Base-by-base conservation (phyloP, 2,113 vertebrate genomes). In the Falcunculus frontatus region DNA sequence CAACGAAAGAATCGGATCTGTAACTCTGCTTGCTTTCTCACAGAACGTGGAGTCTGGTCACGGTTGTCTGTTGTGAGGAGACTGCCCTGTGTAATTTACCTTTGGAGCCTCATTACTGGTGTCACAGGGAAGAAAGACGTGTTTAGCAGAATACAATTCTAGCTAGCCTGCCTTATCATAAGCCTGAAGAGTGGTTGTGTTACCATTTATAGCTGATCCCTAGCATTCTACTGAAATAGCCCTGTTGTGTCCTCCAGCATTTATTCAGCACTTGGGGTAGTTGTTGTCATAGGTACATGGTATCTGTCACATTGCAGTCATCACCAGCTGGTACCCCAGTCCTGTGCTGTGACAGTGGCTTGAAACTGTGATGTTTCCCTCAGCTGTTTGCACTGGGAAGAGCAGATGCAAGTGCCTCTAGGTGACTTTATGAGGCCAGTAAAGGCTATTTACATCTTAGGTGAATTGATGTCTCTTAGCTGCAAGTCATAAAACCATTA, bases 401-500 rank as follows among this genome's bases (percentile, higher is more conserved):
- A 79, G 70, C 53, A 76, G 86, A 64, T 76, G 67, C 57, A 56
- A 27, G 44, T n/a, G n/a, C n/a, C n/a, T n/a, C n/a, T n/a, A 85
- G 72, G 68, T 69, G 53, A 57, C 80, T 87, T 90, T 35, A 49
- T 64, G 85, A 85, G 69, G 53, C 44, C 4, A 11, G 12, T 44
- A 32, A 63, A 90, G 75, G 41, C 67, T 87, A n/a, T 76, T 88
- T 85, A 60, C 53, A 41, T 46, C 41, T 83, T 57, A 64, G 53
- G 44, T 75, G 63, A 84, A 33, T 13, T 39, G 69, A 39, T 55
- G 52, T 84, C 57, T 89, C 82, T 82, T 47, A 82, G 78, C 41
- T 91, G 37, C 49, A 59, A 35, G 42, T 90, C 62, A 60, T 81
- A 78, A 89, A 95, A 13, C 41, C n/a, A 56, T 79, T 84, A 89